A percentile compares a stretch with the other conserved stretches of the same genome.
Conservation (phyloP, 2,113 vertebrate genomes). For the Saguinus imperator region DNA sequence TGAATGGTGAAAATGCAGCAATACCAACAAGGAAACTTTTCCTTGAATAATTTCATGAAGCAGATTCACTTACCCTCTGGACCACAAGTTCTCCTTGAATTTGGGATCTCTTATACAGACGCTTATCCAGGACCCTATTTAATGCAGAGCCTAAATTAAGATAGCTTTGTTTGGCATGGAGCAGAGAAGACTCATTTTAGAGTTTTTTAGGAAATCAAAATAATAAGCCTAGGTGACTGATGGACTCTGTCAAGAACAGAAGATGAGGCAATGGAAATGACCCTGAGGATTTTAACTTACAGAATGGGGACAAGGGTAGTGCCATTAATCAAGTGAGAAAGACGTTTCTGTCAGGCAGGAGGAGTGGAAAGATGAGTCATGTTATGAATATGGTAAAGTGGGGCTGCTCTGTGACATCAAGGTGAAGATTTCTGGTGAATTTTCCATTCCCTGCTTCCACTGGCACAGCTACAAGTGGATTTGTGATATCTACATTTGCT, state of each 20-base stretch:
- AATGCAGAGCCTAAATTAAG: neutral
- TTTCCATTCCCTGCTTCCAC: constrained; percentile 10
- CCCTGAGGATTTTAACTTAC: constrained; percentile 23
- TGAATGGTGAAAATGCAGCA: neutral
- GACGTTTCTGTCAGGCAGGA: neutral
- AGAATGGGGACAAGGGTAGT: neutral
- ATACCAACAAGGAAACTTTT: neutral
- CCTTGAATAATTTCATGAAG: neutral
- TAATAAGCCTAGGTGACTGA: constrained; percentile 32
- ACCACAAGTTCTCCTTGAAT: neutral
- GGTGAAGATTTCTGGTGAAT: constrained; percentile 45
- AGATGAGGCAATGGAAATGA: constrained; percentile 32
- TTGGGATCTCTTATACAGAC: neutral
- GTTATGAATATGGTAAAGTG: constrained; percentile 22
- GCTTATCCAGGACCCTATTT: neutral
- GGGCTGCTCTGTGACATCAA: neutral
- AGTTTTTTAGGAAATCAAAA: constrained; percentile 18
- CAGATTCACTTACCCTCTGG: neutral
- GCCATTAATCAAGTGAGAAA: constrained; percentile 50
- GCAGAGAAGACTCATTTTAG: neutral
- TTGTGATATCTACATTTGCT: neutral
- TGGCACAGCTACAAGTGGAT: neutral
- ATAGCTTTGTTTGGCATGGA: neutral
- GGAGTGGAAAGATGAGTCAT: neutral
- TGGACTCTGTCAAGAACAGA: neutral